Evolutionary conservation across 2,113 vertebrate genomes (phyloP), one percentile per base, ranked within the genome.

Genomic region (Stigmatopora nigra): DNA sequence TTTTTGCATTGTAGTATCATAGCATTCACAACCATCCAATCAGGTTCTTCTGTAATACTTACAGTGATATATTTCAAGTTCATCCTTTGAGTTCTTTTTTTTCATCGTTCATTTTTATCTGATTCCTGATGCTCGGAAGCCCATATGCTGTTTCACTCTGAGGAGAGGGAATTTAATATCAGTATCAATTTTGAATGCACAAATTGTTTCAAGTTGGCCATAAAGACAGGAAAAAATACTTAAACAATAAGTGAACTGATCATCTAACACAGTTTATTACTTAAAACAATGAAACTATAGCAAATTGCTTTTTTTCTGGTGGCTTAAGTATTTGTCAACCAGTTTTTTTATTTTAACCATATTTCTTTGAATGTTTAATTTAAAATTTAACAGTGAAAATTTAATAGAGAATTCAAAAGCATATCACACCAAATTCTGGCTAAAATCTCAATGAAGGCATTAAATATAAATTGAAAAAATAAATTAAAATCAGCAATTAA

Each of bases 341-440:
- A 52, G 61, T 25, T n/a, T 25, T 25, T 72, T 71, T 38, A 48
- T 58, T 70, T 14, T 8, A 7, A 57, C 19, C 44, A 22, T 35
- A 31, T 19, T 41, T 52, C 8, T 70, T 57, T 35, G 16, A 67
- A 74, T 70, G 68, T 62, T 51, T 67, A 31, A 31, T 31, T 31
- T 31, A 31, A 63, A 60, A 72, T 76, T 67, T 64, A 69, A 46
- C 19, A 44, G 48, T 56, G 56, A 55, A 72, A 78, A 57, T 31
- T 31, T 31, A 72, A 70, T 52, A 61, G 56, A 65, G 65, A 74
- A 38, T 15, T 65, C 63, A 75, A 79, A 57, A 31, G 25, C 25
- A 31, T 31, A 73, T 70, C 77, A 80, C 72, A 73, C 73, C 38
- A 20, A 52, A 51, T 35, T 20, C 3, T 60, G 11, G 64, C 61